Conservation (phyloP, 2,113 vertebrate species). For the Apteryx mantelli region DNA sequence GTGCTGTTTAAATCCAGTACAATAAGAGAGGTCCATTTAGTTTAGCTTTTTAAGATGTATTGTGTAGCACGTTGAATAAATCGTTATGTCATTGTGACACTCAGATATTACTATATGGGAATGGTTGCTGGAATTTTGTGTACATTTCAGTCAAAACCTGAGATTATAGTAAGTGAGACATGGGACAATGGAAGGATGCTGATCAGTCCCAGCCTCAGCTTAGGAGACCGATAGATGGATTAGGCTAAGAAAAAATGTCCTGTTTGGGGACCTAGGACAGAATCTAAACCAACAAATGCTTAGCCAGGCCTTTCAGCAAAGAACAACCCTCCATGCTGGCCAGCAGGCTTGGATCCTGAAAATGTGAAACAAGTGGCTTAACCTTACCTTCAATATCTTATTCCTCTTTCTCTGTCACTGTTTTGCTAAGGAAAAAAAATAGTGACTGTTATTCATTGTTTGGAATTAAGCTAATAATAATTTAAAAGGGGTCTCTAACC, state of each 20-base stretch:
- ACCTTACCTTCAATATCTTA: neutral
- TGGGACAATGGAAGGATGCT: neutral
- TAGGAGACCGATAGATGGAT: neutral
- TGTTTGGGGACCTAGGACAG: neutral
- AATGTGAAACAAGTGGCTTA: neutral
- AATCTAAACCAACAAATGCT: neutral
- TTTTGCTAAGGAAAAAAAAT: neutral
- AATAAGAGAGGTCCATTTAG: neutral
- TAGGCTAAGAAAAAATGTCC: neutral
- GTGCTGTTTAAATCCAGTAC: neutral
- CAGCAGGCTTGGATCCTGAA: neutral
- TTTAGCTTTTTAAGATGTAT: neutral
- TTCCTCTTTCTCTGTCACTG: neutral
- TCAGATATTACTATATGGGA: neutral
- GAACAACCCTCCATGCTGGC: neutral
- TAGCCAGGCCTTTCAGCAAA: neutral
- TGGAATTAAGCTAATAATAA: neutral
- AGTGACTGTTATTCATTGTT: neutral
- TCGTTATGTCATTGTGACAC: neutral
- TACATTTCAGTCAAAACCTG: neutral
- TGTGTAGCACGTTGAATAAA: neutral
- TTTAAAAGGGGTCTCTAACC: neutral
- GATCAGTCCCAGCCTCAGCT: neutral
- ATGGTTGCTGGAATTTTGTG: neutral
- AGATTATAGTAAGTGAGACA: neutral